Percentiles rank a stretch among this genome's conserved stretches.
These are phyloP conservation scores for Notospermus geniculatus DNA, from an alignment of 1,140 invertebrate species.

Conservation along the genomic window DNA sequence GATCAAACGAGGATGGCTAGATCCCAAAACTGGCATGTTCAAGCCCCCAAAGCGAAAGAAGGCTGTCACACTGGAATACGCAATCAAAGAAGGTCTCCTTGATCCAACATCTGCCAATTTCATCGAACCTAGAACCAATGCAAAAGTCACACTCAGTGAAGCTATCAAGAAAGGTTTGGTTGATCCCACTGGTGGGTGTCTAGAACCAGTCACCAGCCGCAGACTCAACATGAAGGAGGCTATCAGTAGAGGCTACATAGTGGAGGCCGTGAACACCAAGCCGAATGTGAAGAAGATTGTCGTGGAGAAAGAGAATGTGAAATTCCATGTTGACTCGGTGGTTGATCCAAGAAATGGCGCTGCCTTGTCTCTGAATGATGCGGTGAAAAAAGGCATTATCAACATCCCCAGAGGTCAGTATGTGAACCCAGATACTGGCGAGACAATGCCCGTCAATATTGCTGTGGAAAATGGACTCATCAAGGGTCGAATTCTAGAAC, in stretches of 20 bases:
- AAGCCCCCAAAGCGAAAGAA: constrained; percentile 73
- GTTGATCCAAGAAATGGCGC: constrained; percentile 73
- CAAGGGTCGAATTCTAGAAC: neutral
- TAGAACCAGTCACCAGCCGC: constrained; percentile 70
- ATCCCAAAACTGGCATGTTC: constrained; percentile 82
- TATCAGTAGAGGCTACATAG: constrained; percentile 58
- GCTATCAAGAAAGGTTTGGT: constrained; percentile 75
- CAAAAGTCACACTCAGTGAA: constrained; percentile 30
- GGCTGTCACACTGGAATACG: constrained; percentile 78
- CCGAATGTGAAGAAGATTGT: constrained; percentile 83
- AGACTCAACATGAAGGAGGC: constrained; percentile 77
- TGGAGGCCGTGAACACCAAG: constrained; percentile 74
- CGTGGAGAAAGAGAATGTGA: constrained; percentile 72
- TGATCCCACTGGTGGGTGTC: constrained; percentile 76
- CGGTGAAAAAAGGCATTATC: constrained; percentile 38
- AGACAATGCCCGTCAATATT: constrained; percentile 68
- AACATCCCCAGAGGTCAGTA: constrained; percentile 62
- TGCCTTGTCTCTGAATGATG: constrained; percentile 67
- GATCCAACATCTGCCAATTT: constrained; percentile 31
- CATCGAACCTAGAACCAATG: constrained; percentile 68
- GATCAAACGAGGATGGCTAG: constrained; percentile 61
- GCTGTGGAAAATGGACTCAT: constrained; percentile 82
- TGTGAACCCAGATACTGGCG: constrained; percentile 66
- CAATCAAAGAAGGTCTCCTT: constrained; percentile 73
- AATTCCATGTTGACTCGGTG: constrained; percentile 83